Evolutionary conservation across 2,113 vertebrate species (phyloP), one percentile per base, ranked within the genome.

Genomic region (Coracopsis vasa): DNA sequence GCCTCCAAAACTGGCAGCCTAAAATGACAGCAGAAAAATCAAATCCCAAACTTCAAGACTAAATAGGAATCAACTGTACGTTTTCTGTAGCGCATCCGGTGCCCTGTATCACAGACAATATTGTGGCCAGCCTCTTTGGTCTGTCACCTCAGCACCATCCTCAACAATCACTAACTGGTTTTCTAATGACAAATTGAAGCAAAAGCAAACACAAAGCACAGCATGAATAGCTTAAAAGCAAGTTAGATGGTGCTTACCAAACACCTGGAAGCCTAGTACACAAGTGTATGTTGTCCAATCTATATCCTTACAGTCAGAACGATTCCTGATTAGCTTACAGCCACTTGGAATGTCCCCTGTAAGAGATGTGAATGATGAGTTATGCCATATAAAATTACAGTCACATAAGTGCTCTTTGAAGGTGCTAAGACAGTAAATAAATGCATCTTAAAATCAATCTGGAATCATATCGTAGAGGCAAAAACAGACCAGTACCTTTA

Each of bases 261-360:
- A 99, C 53, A 99, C 99, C 37, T 99, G 99, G 97, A 99, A 99
- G 60, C 99, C 99, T 60, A 99, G 98, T 33, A 99, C 99, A 64
- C 99, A 99, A 90, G 99, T 99, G 69, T 99, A 99, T 0, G 99
- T 99, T 0, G 98, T 98, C 99, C 99, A 99, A 97, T 99, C 98
- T 42, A 99, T 99, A 97, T 99, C 99, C 97, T 99, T 99, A 97
- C 99, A 99, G 83, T 99, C 99, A 2, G 99, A 99, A 75, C 99
- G 99, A 94, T 99, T 99, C 95, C 99, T 98, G 97, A 99, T 99
- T 91, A 99, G 98, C 96, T 99, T 99, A 97, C 99, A 99, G 92
- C 99, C 98, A 53, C 98, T 98, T 97, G 98, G 98, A 98, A 99
- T 99, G 97, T 99, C 98, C 99, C 99, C 99, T 99, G 94, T 80